A percentile compares a stretch with the other conserved stretches of the same genome.
Conservation (phyloP, 2,113 vertebrate genomes). For the Chaenocephalus aceratus region DNA sequence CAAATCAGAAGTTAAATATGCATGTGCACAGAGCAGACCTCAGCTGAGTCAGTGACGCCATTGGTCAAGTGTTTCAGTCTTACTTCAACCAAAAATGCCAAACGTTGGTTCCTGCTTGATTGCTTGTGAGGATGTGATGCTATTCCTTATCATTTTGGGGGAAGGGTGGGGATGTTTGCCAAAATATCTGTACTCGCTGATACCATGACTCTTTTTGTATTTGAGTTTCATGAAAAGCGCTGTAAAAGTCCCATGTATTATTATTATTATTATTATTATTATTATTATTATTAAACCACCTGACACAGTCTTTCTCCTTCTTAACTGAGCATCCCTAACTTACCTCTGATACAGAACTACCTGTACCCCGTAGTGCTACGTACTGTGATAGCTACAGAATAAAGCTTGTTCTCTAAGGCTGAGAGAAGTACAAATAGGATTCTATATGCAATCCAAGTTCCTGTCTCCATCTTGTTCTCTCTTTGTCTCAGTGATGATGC, state of each 20-base stretch:
- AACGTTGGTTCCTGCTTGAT: background rate
- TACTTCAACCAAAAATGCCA: background rate
- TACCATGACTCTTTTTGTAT: no score
- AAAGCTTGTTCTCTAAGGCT: background rate
- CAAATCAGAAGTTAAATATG: background rate
- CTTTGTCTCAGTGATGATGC: constrained; percentile 58
- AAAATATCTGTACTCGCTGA: background rate
- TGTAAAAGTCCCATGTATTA: no score
- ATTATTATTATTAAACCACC: background rate
- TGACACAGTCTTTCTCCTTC: background rate
- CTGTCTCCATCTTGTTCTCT: constrained; percentile 5
- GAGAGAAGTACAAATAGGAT: background rate
- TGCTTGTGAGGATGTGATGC: background rate
- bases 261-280: no score
- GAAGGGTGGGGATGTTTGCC: no score
- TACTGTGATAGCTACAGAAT: background rate
- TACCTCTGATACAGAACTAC: background rate
- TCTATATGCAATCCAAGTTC: background rate
- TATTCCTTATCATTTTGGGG: background rate
- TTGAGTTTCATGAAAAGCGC: no score
- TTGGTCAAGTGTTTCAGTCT: background rate
- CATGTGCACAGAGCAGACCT: background rate
- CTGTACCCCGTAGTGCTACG: background rate
- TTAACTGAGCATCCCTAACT: background rate
- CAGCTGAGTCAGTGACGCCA: background rate